phyloP scores from a whole-genome alignment of 1,140 invertebrate species.

The Anagrus nilaparvatae region DNA sequence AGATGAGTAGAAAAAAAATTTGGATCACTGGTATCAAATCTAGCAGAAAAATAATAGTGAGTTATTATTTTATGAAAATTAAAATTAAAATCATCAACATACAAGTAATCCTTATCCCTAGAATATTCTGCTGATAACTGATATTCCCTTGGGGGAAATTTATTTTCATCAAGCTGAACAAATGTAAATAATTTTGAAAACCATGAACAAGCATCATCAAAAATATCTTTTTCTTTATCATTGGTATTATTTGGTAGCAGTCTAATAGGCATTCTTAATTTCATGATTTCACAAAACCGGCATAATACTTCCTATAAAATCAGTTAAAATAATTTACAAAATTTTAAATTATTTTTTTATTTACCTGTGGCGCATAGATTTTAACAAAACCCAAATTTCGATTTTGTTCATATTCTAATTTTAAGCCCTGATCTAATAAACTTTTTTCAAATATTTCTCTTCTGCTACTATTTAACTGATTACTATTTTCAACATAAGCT shows the following conservation, averaged over 20 bases:
- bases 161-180: conserved; percentile 40
- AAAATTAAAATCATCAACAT: conserved; percentile 27
- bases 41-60: conserved; percentile 29
- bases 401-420: conserved; percentile 50
- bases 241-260: conserved; percentile 39
- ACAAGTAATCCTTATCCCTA: conserved; percentile 63
- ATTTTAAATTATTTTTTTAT: background rate
- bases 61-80: conserved; percentile 13
- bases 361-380: conserved; percentile 63
- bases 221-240: conserved; percentile 23
- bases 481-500: conserved; percentile 46
- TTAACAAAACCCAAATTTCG: conserved; percentile 54
- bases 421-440: conserved; percentile 48
- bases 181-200: conserved; percentile 31
- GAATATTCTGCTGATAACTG: conserved; percentile 56
- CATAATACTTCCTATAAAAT: conserved; percentile 54
- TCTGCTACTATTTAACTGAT: conserved; percentile 32
- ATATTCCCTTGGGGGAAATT: conserved; percentile 45
- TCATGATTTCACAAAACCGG: conserved; percentile 77
- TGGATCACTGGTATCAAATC: conserved; percentile 60
- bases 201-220: conserved; percentile 35
- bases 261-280: conserved; percentile 81
- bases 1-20: conserved; percentile 66
- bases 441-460: conserved; percentile 50
- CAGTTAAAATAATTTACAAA: conserved; percentile 1